Conservation (phyloP, 2,888 invertebrate species). For the Smittia sp. region DNA sequence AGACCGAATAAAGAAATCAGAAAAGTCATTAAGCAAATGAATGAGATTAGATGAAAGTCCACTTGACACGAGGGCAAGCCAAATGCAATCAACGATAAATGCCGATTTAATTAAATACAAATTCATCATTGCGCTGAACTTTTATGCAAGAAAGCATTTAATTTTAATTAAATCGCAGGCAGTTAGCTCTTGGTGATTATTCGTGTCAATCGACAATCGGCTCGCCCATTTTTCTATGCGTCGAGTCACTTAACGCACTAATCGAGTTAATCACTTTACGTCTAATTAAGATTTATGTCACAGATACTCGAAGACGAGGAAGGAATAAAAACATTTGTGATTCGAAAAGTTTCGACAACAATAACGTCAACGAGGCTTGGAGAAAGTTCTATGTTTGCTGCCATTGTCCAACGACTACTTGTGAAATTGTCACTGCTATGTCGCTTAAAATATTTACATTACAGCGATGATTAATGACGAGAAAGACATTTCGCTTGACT, state of each 20-base stretch:
- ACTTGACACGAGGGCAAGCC: neutral
- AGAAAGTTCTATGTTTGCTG: neutral
- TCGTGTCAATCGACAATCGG: slow-evolving; percentile 13
- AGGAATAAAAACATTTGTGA: neutral
- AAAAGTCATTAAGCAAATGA: slow-evolving; percentile 5
- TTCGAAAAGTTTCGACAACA: slow-evolving; percentile 13
- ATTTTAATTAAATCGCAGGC: slow-evolving; percentile 39
- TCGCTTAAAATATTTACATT: slow-evolving; percentile 34
- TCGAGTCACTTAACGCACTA: slow-evolving; percentile 23
- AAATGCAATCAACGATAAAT: slow-evolving; percentile 28
- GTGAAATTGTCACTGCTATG: too few species aligned
- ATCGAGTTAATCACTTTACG: slow-evolving; percentile 41
- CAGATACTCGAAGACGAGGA: neutral
- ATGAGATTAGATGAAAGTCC: neutral
- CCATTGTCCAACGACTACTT: neutral
- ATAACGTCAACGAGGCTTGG: neutral
- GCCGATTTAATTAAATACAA: slow-evolving; percentile 35
- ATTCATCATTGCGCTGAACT: slow-evolving; percentile 30
- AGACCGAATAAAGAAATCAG: neutral
- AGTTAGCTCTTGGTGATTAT: neutral
- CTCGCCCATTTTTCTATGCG: slow-evolving; percentile 23
- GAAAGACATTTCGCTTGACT: slow-evolving; percentile 7
- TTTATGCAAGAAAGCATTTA: neutral
- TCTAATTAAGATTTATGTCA: slow-evolving; percentile 41
- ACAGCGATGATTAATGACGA: slow-evolving; percentile 36